These are phyloP conservation scores for Drosophila tani DNA, from an alignment of 1,140 invertebrate species.

Conservation along the genomic window DNA sequence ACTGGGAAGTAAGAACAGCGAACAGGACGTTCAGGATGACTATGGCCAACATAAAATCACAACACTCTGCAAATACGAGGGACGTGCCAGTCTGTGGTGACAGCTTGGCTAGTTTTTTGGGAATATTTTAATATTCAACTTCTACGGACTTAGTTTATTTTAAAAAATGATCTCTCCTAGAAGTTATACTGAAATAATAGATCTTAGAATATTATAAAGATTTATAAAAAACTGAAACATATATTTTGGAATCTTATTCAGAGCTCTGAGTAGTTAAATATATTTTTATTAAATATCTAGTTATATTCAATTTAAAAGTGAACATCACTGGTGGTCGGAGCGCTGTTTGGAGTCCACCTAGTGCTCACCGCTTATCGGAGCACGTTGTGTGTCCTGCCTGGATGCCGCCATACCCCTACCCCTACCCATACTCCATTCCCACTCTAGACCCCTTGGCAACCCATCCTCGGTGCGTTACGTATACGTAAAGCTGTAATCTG, in stretches of 20 bases:
- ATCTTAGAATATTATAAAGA: background rate
- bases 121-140: background rate
- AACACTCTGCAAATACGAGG: conserved; percentile 51
- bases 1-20: conserved; percentile 8
- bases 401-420: conserved; percentile 2
- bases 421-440: background rate
- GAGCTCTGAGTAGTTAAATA: background rate
- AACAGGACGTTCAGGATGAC: conserved; percentile 45
- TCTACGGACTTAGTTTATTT: background rate
- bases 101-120: conserved; percentile 6
- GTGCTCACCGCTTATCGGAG: conserved; percentile 68
- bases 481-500: conserved; percentile 79
- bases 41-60: conserved; percentile 79
- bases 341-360: conserved; percentile 16
- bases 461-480: conserved; percentile 44
- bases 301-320: background rate
- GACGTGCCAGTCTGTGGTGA: background rate
- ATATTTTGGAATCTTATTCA: too few species aligned
- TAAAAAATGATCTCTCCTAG: background rate
- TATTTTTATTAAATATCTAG: background rate
- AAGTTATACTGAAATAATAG: too few species aligned
- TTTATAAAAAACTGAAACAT: too few species aligned
- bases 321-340: conserved; percentile 16
- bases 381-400: conserved; percentile 53
- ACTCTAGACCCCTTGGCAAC: background rate